A percentile compares a stretch with the other conserved stretches of the same genome.
phyloP scores from a whole-genome alignment of 2,113 vertebrate species.

The Paramisgurnus dabryanus region DNA sequence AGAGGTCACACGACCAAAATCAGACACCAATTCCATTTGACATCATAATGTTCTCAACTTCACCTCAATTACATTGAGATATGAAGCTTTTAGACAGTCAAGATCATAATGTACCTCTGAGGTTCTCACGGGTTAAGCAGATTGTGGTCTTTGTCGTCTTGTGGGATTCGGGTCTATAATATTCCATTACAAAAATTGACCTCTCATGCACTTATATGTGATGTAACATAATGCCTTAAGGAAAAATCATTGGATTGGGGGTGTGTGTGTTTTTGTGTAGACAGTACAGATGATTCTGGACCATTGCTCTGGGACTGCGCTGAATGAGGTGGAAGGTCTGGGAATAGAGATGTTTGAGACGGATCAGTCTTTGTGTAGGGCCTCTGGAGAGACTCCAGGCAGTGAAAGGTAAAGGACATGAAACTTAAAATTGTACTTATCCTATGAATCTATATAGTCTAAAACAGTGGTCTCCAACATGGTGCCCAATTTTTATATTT shows the following conservation, averaged over 20 bases:
- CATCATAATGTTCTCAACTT: background rate
- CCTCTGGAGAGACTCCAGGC: conserved; percentile 76
- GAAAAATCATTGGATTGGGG: background rate
- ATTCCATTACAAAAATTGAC: conserved; percentile 24
- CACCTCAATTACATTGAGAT: conserved; percentile 13
- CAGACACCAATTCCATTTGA: background rate
- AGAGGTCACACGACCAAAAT: background rate
- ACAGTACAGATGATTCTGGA: conserved; percentile 84
- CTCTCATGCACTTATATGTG: background rate
- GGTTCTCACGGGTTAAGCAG: background rate
- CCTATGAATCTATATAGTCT: background rate
- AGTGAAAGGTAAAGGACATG: conserved; percentile 73
- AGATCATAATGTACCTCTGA: background rate
- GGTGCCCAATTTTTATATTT: too few species aligned
- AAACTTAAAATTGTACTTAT: background rate
- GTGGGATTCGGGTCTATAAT: conserved; percentile 20
- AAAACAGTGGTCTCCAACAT: too few species aligned
- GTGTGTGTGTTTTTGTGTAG: conserved; percentile 64
- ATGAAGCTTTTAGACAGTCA: background rate
- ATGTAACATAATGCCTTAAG: background rate
- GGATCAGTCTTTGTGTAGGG: conserved; percentile 79
- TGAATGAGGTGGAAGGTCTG: conserved; percentile 63
- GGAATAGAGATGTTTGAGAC: conserved; percentile 61
- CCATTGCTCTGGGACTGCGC: conserved; percentile 72
- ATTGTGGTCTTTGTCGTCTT: conserved; percentile 1